These are phyloP conservation scores for Chroicocephalus ridibundus DNA, from an alignment of 2,113 vertebrate genomes.

Conservation along the genomic window DNA sequence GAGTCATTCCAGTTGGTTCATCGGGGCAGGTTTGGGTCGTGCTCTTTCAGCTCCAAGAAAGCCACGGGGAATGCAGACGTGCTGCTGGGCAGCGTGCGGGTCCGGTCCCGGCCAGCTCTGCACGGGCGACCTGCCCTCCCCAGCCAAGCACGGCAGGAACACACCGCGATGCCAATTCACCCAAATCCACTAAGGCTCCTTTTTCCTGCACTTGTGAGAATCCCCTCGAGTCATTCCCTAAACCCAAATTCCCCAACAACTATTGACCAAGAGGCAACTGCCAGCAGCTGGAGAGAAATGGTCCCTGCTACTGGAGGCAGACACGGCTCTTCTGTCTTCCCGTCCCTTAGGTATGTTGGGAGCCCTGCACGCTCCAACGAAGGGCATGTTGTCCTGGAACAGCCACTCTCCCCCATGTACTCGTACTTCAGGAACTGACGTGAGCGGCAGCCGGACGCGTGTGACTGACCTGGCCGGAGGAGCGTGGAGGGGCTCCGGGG, in stretches of 20 bases:
- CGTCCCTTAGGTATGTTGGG: not conserved
- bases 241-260: not conserved
- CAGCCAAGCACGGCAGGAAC: not conserved
- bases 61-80: not conserved
- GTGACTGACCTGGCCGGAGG: not conserved
- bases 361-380: not conserved
- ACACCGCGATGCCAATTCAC: not conserved
- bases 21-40: not conserved
- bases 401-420: not conserved
- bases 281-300: not conserved
- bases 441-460: not conserved
- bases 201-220: not conserved
- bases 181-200: not conserved
- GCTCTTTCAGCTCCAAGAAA: not conserved
- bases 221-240: not conserved
- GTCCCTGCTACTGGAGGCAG: not conserved
- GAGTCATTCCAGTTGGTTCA: not conserved
- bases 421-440: not conserved
- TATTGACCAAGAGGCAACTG: not conserved
- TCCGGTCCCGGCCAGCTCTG: too few relatives aligned
- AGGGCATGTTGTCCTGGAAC: not conserved
- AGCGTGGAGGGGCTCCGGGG: too few relatives aligned
- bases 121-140: not conserved
- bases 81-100: not conserved
- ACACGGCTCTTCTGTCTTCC: not conserved